Evolutionary conservation across 2,113 vertebrate species (phyloP).

Genomic region (Glaucidium brasilianum): DNA sequence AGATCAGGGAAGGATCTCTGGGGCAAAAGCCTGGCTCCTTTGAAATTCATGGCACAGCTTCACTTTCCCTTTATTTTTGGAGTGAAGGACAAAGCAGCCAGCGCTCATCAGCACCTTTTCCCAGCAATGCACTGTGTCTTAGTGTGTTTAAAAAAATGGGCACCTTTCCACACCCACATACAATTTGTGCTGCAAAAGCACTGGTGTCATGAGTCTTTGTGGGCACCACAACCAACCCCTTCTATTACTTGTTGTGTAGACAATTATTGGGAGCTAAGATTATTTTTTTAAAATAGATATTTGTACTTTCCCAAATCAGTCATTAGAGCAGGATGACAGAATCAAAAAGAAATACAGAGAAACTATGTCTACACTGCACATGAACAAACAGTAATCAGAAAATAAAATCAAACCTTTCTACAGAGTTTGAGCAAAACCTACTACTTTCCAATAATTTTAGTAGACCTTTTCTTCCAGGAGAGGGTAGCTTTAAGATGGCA

Average conservation of each 20-base stretch:
- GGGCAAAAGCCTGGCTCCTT: background rate
- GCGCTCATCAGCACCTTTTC: background rate
- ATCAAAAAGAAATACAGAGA: background rate
- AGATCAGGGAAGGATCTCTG: background rate
- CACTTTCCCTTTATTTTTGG: background rate
- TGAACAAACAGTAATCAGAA: background rate
- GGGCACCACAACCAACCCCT: background rate
- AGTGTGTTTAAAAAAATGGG: background rate
- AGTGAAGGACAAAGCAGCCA: conserved; percentile 22
- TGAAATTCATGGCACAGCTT: background rate
- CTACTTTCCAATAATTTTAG: background rate
- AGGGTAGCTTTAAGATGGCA: background rate
- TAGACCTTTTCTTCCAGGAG: background rate
- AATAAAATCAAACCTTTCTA: background rate
- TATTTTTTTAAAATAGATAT: background rate
- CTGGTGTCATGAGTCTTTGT: background rate
- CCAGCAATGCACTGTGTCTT: background rate
- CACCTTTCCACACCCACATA: background rate
- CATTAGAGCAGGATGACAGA: background rate
- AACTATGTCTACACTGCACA: background rate
- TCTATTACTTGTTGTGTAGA: background rate
- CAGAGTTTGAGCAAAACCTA: background rate
- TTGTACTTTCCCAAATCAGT: background rate
- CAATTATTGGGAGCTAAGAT: background rate
- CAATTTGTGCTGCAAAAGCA: conserved; percentile 30